phyloP scores from a whole-genome alignment of 2,797 vertebrate species.

The Salmo trutta region DNA sequence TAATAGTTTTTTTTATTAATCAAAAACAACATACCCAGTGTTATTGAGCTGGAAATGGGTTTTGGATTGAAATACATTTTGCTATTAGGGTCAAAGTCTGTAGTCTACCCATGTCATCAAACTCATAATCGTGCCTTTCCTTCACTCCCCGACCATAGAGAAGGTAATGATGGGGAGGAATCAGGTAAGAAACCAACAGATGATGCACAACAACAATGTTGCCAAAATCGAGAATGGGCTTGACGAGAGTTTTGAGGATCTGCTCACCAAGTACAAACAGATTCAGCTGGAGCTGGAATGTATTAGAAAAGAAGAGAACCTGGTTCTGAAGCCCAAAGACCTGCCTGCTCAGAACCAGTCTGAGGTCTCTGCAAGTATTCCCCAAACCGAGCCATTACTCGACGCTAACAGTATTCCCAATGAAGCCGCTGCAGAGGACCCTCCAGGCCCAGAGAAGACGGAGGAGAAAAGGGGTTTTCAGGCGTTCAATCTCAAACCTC shows the following conservation, averaged over 20 bases:
- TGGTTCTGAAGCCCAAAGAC: constrained; percentile 80
- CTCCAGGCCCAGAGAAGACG: constrained; percentile 27
- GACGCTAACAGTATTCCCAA: constrained; percentile 71
- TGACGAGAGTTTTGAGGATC: constrained; percentile 95
- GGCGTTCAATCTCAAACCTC: constrained; percentile 94
- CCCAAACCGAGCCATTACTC: constrained; percentile 13
- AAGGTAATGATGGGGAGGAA: constrained; percentile 79
- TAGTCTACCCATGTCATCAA: neutral
- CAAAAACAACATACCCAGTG: neutral
- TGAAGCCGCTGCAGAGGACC: constrained; percentile 61
- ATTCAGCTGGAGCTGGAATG: constrained; percentile 96
- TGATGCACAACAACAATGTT: constrained; percentile 61
- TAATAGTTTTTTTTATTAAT: neutral
- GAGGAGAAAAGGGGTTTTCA: constrained; percentile 81
- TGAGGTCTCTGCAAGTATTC: constrained; percentile 30
- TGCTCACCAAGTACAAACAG: constrained; percentile 94
- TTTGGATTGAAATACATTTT: neutral
- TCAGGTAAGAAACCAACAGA: constrained; percentile 74
- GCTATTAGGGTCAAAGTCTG: neutral
- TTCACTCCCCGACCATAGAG: constrained; percentile 73
- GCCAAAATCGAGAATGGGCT: constrained; percentile 79
- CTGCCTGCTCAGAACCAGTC: constrained; percentile 63
- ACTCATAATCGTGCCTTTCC: constrained; percentile 11
- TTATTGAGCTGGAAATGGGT: neutral
- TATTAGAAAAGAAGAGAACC: constrained; percentile 93